These are phyloP conservation scores for Benthosema pterotum DNA, from an alignment of 2,797 vertebrate species.

Conservation along the genomic window DNA sequence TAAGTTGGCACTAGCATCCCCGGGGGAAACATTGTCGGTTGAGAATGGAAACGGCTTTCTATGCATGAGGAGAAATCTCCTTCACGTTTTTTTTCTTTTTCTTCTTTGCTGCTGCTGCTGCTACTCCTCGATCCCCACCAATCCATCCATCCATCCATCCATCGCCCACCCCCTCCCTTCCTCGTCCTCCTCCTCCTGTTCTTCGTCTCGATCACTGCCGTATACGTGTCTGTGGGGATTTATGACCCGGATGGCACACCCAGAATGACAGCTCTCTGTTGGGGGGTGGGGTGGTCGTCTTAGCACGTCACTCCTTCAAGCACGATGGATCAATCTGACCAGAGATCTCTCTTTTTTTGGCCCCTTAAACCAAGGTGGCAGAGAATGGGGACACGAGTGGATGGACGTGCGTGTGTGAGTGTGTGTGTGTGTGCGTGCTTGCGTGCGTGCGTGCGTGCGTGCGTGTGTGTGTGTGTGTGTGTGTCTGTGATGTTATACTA, in stretches of 20 bases:
- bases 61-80: constrained; percentile 83
- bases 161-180: background rate
- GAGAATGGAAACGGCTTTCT: constrained; percentile 79
- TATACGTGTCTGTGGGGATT: constrained; percentile 81
- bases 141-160: background rate
- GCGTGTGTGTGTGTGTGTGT: too few relatives aligned
- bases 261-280: constrained; percentile 41
- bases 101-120: constrained; percentile 57
- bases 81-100: too few relatives aligned
- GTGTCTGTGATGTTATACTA: too few relatives aligned
- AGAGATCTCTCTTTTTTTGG: constrained; percentile 14
- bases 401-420: too few relatives aligned
- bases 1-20: constrained; percentile 70
- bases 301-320: constrained; percentile 57
- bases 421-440: too few relatives aligned
- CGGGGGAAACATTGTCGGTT: constrained; percentile 75
- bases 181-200: background rate
- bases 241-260: constrained; percentile 85
- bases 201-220: too few relatives aligned
- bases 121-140: constrained; percentile 6
- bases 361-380: constrained; percentile 53
- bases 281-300: constrained; percentile 34
- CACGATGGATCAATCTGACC: constrained; percentile 68
- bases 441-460: too few relatives aligned
- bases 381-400: constrained; percentile 6